A percentile compares a stretch with the other conserved stretches of the same genome.
Evolutionary conservation across 1,140 invertebrate genomes (phyloP).

Genomic region (Drosophila paulistorum): DNA sequence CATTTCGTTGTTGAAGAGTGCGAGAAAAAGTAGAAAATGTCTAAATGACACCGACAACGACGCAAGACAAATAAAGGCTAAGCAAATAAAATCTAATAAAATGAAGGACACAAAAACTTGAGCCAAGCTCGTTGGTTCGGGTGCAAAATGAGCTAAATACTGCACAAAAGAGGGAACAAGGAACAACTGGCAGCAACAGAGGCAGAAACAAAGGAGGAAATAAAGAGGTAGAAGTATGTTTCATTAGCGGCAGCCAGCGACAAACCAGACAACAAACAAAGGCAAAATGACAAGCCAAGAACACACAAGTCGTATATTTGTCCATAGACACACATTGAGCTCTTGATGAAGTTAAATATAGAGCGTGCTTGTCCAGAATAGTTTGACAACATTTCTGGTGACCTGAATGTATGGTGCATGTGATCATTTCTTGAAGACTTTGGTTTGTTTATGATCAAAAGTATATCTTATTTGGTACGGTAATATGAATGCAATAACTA

Average conservation of each 20-base stretch:
- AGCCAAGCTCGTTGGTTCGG: conserved; percentile 35
- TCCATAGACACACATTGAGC: conserved; percentile 7
- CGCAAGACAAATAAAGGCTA: conserved; percentile 77
- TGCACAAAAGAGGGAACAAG: conserved; percentile 11
- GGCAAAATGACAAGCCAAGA: conserved; percentile 53
- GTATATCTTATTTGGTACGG: too few species aligned
- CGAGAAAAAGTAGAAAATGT: conserved; percentile 11
- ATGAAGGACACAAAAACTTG: conserved; percentile 64
- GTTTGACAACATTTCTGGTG: background rate
- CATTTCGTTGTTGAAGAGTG: conserved; percentile 44
- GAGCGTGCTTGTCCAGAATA: background rate
- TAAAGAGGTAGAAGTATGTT: conserved; percentile 74
- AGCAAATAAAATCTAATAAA: conserved; percentile 81
- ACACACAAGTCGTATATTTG: conserved; percentile 19
- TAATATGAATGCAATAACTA: too few species aligned
- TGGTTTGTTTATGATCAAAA: too few species aligned
- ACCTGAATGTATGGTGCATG: background rate
- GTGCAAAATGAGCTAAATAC: conserved; percentile 65
- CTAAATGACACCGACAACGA: conserved; percentile 36
- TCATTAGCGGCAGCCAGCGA: conserved; percentile 67
- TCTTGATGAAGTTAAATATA: conserved; percentile 48
- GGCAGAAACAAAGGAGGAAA: conserved; percentile 45
- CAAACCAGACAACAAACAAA: conserved; percentile 69
- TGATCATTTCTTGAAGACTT: background rate
- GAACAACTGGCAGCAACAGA: background rate